Evolutionary conservation across 2,113 vertebrate genomes (phyloP), one percentile per base, ranked within the genome.

Genomic region (Hymenochirus boettgeri): DNA sequence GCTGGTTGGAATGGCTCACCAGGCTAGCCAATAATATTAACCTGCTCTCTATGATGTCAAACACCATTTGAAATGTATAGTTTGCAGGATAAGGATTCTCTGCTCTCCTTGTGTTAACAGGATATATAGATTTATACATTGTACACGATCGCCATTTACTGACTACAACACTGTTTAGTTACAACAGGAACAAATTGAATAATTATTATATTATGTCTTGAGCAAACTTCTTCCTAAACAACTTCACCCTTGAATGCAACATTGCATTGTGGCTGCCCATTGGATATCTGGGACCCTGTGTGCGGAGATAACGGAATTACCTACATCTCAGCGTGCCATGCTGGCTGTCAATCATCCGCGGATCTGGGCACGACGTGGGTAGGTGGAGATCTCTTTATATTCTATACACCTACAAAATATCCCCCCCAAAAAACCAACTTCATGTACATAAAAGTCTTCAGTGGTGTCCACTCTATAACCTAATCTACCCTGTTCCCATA

Each of bases 311-410:
- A 94, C 0, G 89, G 87, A 5, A 69, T 97, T 51, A 88, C 90
- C 0, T 98, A 93, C 0, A 76, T 92, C 72, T 94, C 94, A n/a
- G 86, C 92, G 1, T 97, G 94, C 72, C 89, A 96, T 9, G 94
- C 93, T 24, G 92, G 94, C 7, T 97, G 93, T 74, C 82, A 75
- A 35, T 45, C 71, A 12, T 90, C 89, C 5, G 46, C 47, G 92
- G 92, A 74, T 75, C 75, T 26, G 91, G 92, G 48, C 88, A 82
- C 70, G 80, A 79, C 73, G 85, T 82, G 69, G n/a, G 94, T 99
- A 82, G 84, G 29, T 66, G 61, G 47, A 6, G 22, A 42, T n/a
- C n/a, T n/a, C n/a, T n/a, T n/a, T n/a, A n/a, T n/a, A n/a, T n/a
- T n/a, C n/a, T n/a, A n/a, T n/a, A n/a, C n/a, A n/a, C n/a, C n/a